These are phyloP conservation scores for Pipistrellus pygmaeus DNA, from an alignment of 2,797 vertebrate genomes.

Conservation along the genomic window DNA sequence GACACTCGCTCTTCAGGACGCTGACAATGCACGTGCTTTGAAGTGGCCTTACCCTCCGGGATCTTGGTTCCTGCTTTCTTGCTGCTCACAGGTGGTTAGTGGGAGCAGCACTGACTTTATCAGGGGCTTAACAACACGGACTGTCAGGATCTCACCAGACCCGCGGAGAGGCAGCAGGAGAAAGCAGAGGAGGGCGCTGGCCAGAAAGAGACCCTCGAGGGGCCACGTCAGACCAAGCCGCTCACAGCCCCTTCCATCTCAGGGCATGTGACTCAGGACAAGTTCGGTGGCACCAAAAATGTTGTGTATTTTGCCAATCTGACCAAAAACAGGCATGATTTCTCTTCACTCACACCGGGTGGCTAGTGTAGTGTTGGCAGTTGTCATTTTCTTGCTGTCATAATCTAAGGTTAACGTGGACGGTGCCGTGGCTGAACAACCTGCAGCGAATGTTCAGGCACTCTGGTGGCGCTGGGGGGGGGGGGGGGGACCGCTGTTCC, in stretches of 20 bases:
- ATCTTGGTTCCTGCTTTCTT: neutral
- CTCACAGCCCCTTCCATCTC: neutral
- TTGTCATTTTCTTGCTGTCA: neutral
- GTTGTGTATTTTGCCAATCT: neutral
- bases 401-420: neutral
- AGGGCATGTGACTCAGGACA: no score
- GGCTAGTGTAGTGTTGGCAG: no score
- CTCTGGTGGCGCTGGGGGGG: fast-evolving
- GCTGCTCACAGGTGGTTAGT: neutral
- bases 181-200: no score
- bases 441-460: neutral
- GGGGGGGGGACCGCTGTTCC: no score
- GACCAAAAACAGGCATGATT: neutral
- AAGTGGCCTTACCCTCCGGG: neutral
- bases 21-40: neutral
- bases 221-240: neutral
- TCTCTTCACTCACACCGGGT: neutral
- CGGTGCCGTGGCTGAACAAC: no score
- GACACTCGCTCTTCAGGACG: neutral
- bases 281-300: neutral
- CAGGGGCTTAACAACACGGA: neutral
- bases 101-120: neutral
- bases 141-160: neutral
- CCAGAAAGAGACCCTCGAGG: neutral
- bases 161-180: neutral